These are phyloP conservation scores for Leucania comma DNA, from an alignment of 2,888 invertebrate species.

Conservation along the genomic window DNA sequence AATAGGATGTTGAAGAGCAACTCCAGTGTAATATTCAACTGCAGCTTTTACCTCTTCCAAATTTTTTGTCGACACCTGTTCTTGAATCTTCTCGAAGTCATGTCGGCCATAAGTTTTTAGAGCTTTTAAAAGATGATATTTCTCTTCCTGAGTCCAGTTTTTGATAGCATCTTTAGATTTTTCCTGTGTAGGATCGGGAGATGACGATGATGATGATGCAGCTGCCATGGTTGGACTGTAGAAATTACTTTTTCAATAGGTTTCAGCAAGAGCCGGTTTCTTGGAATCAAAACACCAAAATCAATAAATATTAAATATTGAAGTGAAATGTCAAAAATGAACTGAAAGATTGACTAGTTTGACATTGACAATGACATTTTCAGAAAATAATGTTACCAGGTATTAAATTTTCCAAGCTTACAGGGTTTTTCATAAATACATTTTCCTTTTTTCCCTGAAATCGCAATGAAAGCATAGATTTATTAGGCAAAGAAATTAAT, in stretches of 20 bases:
- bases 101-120: conserved; percentile 72
- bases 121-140: conserved; percentile 73
- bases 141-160: conserved; percentile 81
- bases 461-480: neutral
- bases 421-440: neutral
- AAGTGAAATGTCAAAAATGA: neutral
- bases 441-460: neutral
- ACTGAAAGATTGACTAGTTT: neutral
- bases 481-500: no score
- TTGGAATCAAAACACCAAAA: no score
- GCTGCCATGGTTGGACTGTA: neutral
- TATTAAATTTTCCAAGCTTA: neutral
- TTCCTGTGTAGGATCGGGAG: neutral
- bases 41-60: conserved; percentile 71
- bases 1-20: conserved; percentile 62
- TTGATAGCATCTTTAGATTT: conserved; percentile 44
- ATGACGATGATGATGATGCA: conserved; percentile 5
- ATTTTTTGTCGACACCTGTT: conserved; percentile 72
- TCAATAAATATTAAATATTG: neutral
- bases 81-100: conserved; percentile 68
- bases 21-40: conserved; percentile 72
- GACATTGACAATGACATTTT: conserved; percentile 1
- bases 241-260: neutral
- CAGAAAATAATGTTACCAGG: neutral
- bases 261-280: neutral